Base-by-base conservation (phyloP, 2,113 vertebrate genomes). In the Amphiprion percula region DNA sequence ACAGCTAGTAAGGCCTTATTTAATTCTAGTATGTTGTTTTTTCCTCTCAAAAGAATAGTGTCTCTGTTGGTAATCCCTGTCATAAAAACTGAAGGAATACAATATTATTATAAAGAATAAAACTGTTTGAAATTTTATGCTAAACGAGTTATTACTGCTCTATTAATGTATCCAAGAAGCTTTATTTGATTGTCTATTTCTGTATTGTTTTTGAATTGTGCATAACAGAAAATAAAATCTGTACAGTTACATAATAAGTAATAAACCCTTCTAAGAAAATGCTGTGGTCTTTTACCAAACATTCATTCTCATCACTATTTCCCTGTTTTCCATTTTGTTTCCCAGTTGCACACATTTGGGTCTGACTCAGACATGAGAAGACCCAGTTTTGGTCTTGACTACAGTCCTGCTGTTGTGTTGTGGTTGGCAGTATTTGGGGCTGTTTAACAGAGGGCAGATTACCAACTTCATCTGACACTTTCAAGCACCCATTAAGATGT, bases 401-500 rank as follows among this genome's bases (percentile, higher is more conserved):
- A 16, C 65, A 74, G 56, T 24, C 14, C 59, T 68, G 58, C 66
- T 49, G 52, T 56, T 82, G 79, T 71, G 70, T 66, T 79, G 84
- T 59, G 75, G 73, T 85, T 84, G 83, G 68, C 58, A 50, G 64
- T 55, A 28, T 81, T 76, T 74, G 55, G 59, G 37, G 16, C 7
- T 56, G 37, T 83, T 84, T 66, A 73, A 41, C 76, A 58, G 50
- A 65, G 37, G 44, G 47, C 69, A 69, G 68, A 83, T 73, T 64
- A 80, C 59, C 74, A 59, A 47, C 79, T 86, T 37, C 15, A 62
- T 80, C 75, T 67, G 53, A 77, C 21, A 41, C 33, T 79, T 78
- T 64, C 83, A 86, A 86, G 64, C 70, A 73, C 58, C 76, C 84
- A 88, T 74, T 72, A 74, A 64, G 54, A 72, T 15, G 3, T 39